These are phyloP conservation scores for Tenebrosternarchus preto DNA, from an alignment of 2,113 vertebrate species.

Conservation along the genomic window DNA sequence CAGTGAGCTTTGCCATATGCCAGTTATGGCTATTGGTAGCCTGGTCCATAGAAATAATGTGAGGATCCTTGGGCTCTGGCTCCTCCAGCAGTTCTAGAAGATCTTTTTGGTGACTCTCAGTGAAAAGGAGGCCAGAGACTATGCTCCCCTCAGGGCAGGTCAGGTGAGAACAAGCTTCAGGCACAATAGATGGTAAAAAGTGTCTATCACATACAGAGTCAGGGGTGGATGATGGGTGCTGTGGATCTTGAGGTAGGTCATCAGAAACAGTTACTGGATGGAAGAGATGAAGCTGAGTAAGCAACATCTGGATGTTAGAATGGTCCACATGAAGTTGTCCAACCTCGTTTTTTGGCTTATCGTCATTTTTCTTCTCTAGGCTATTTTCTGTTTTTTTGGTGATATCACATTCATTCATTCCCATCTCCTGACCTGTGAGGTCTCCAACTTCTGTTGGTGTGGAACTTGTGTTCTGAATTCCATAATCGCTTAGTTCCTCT, in stretches of 20 bases:
- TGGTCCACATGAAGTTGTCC: slow-evolving; percentile 67
- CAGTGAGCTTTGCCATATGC: not conserved
- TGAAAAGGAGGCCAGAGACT: slow-evolving; percentile 79
- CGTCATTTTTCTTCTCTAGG: slow-evolving; percentile 8
- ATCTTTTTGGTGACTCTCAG: slow-evolving; percentile 77
- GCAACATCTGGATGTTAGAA: slow-evolving; percentile 74
- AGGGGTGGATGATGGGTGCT: not conserved
- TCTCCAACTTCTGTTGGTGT: slow-evolving; percentile 29
- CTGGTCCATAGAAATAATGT: not conserved
- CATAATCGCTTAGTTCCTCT: slow-evolving; percentile 10
- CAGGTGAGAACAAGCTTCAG: slow-evolving; percentile 48
- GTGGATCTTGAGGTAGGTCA: not conserved
- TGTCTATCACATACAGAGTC: fast-evolving
- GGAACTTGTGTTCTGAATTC: slow-evolving; percentile 15
- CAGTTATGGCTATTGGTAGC: slow-evolving; percentile 14
- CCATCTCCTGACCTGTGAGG: slow-evolving; percentile 13
- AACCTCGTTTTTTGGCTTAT: slow-evolving; percentile 18
- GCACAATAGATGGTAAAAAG: slow-evolving; percentile 22
- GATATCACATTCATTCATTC: not conserved
- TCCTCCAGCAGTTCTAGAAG: slow-evolving; percentile 78
- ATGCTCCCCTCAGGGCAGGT: slow-evolving; percentile 28
- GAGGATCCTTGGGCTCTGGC: slow-evolving; percentile 59
- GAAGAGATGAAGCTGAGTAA: slow-evolving; percentile 75
- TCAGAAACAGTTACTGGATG: slow-evolving; percentile 31
- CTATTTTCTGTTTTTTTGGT: slow-evolving; percentile 10